phyloP scores from a whole-genome alignment of 2,113 vertebrate species.

The Benitochromis conjunctus region DNA sequence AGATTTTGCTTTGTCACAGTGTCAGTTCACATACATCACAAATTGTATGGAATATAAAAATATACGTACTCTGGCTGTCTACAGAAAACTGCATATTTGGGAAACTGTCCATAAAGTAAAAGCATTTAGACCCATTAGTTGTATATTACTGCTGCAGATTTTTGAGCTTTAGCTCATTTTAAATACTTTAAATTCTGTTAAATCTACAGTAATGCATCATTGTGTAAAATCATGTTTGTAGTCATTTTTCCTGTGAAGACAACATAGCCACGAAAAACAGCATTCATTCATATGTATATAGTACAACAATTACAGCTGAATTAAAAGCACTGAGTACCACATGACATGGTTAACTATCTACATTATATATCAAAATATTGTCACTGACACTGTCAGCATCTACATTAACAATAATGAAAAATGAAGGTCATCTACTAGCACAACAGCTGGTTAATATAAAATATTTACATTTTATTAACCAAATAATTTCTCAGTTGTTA shows the following conservation, averaged over 20 bases:
- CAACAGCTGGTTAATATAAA: too few relatives aligned
- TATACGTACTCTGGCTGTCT: neutral
- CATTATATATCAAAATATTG: neutral
- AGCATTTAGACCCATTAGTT: neutral
- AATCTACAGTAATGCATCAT: neutral
- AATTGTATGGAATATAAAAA: neutral
- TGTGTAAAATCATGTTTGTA: neutral
- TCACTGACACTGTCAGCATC: neutral
- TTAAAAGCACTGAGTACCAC: neutral
- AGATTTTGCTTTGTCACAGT: neutral
- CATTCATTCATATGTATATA: too few relatives aligned
- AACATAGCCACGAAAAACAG: neutral
- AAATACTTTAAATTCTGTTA: neutral
- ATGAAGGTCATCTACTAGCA: too few relatives aligned
- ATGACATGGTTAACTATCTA: neutral
- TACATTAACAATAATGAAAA: too few relatives aligned
- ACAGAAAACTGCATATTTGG: neutral
- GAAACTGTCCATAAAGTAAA: neutral
- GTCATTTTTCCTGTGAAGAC: neutral
- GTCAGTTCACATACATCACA: neutral
- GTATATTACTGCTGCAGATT: neutral
- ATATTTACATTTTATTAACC: too few relatives aligned
- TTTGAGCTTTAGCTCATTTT: neutral
- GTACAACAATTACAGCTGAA: too few relatives aligned
- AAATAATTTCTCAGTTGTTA: too few relatives aligned